Base-by-base conservation (phyloP, 2,888 invertebrate species). In the Lithophane leautieri region DNA sequence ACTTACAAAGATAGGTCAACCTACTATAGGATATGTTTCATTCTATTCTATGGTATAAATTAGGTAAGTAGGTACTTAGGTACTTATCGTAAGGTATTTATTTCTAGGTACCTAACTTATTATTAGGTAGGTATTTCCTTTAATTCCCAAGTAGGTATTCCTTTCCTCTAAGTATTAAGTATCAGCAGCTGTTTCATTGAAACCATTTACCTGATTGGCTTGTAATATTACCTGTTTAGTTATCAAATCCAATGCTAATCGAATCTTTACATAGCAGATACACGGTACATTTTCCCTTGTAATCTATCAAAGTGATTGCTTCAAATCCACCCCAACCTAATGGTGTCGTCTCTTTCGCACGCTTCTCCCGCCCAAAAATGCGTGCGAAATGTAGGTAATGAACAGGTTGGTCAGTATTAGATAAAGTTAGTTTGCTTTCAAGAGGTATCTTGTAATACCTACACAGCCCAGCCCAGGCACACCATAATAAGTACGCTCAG, bases 301-400 rank as follows among this genome's bases (percentile, higher is more conserved):
- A 50, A 71, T 71, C 50, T 70, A 42, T 63, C 28, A 44, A n/a
- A 52, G 19, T 62, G 69, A 85, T 81, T 76, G 81, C 70, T 84
- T 70, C 76, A 85, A 83, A 83, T 83, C 82, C 82, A 85, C 81
- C 81, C 80, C 69, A 60, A 68, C 77, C 69, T 62, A 62, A 68
- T 82, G 34, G 58, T 67, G 81, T 70, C 70, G 67, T 86, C 88
- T 85, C 89, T 84, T 71, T 85, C 84, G 52, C 84, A 70, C 85
- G 61, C 14, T 67, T n/a, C 63, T 70, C 82, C 82, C 82, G 83
- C 85, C 83, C 82, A 77, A 85, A 81, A 85, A 68, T 76, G 70
- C 56, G 73, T 70, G 40, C 65, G 47, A 70, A 81, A 62, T 19
- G 69, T 76, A 78, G 28, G 34, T 63, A 72, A 52, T 65, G 42